These are phyloP conservation scores for Falco cherrug DNA, from an alignment of 2,797 vertebrate species.

Conservation along the genomic window DNA sequence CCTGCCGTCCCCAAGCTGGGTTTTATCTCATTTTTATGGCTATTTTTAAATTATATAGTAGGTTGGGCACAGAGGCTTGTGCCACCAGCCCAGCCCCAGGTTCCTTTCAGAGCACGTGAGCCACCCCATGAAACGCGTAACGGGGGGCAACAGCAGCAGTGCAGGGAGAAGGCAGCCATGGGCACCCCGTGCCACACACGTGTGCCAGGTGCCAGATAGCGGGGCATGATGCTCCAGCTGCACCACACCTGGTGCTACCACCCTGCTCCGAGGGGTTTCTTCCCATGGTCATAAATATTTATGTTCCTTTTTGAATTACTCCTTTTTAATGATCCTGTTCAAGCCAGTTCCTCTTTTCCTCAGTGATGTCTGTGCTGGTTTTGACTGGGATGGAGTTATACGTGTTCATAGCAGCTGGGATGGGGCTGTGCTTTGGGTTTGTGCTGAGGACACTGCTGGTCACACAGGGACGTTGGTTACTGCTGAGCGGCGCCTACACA, in stretches of 20 bases:
- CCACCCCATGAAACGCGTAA: neutral
- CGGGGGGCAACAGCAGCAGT: neutral
- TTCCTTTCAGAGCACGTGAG: neutral
- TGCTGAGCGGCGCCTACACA: too few relatives aligned
- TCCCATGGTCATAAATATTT: neutral
- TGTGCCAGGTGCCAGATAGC: rapidly evolving
- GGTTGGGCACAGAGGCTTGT: neutral
- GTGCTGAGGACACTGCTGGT: neutral
- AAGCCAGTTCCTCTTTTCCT: neutral
- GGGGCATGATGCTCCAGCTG: rapidly evolving
- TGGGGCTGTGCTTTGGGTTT: neutral
- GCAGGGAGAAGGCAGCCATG: neutral
- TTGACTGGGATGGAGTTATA: neutral
- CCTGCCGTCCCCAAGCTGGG: neutral
- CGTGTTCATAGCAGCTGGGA: neutral
- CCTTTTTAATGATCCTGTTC: neutral
- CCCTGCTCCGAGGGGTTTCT: neutral
- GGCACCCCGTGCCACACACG: rapidly evolving
- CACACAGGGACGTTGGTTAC: neutral
- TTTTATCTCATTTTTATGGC: neutral
- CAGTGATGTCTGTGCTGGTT: neutral
- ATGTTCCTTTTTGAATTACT: neutral
- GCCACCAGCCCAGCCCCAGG: neutral
- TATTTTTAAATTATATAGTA: neutral
- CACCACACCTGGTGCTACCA: too few relatives aligned